phyloP scores from a whole-genome alignment of 1,140 invertebrate species.

The Diplogasteroides magnus region DNA sequence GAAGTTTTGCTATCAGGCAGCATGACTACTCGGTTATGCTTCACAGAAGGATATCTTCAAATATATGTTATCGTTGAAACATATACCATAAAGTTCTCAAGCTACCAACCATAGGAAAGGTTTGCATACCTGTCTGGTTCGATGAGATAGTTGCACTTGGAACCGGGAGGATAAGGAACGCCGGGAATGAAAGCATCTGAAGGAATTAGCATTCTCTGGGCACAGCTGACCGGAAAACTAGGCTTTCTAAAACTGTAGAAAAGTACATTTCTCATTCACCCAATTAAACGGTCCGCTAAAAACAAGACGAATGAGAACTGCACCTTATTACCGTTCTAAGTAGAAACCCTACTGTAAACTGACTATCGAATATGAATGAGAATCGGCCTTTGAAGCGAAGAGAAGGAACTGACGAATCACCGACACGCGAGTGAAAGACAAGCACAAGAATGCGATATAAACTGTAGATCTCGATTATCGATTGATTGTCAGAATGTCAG shows the following conservation, averaged over 20 bases:
- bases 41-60: too few species aligned
- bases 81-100: too few species aligned
- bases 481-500: conserved; percentile 8
- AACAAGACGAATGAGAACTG: too few species aligned
- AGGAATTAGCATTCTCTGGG: conserved; percentile 37
- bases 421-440: conserved; percentile 86
- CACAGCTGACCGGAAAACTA: too few species aligned
- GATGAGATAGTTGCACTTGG: conserved; percentile 57
- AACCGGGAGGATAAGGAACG: conserved; percentile 65
- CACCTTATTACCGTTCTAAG: too few species aligned
- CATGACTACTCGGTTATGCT: conserved; percentile 55
- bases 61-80: conserved; percentile 73
- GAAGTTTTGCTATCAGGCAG: too few species aligned
- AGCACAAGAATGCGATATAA: conserved; percentile 84
- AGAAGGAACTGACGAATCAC: conserved; percentile 67
- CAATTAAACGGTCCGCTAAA: too few species aligned
- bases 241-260: too few species aligned
- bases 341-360: too few species aligned
- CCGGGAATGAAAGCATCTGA: conserved; percentile 76
- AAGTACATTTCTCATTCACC: too few species aligned
- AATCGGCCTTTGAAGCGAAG: conserved; percentile 83
- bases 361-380: conserved; percentile 88
- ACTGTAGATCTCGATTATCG: conserved; percentile 56
- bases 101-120: conserved; percentile 72
- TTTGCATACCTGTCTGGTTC: conserved; percentile 44